phyloP scores from a whole-genome alignment of 2,888 invertebrate species.

The Pediacus dermestoides region DNA sequence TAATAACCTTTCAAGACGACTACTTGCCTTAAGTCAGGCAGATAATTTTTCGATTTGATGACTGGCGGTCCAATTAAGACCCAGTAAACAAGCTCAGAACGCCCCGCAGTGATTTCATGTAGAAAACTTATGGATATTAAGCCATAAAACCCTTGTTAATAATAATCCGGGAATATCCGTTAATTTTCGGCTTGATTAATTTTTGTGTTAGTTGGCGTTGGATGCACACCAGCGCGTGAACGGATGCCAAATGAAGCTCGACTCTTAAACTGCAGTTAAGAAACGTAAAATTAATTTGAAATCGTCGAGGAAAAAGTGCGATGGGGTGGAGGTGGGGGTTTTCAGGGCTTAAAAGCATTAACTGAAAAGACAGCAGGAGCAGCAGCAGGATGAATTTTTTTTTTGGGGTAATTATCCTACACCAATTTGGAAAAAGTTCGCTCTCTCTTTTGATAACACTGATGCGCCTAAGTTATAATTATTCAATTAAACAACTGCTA shows the following conservation, averaged over 20 bases:
- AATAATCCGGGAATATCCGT: slow-evolving; percentile 4
- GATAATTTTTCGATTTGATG: too few relatives aligned
- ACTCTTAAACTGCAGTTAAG: slow-evolving; percentile 19
- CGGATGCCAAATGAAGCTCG: slow-evolving; percentile 22
- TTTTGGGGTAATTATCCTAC: slow-evolving; percentile 29
- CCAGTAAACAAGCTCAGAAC: too few relatives aligned
- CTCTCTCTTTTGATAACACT: slow-evolving; percentile 27
- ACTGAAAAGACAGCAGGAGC: slow-evolving; percentile 25
- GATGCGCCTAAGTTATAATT: slow-evolving; percentile 34
- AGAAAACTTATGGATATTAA: too few relatives aligned
- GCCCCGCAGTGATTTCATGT: too few relatives aligned
- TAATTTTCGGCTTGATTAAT: slow-evolving; percentile 6
- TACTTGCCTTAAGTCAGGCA: too few relatives aligned
- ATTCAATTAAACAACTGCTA: slow-evolving; percentile 32
- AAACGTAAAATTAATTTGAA: slow-evolving; percentile 25
- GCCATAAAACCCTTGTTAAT: too few relatives aligned
- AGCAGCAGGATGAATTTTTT: slow-evolving; percentile 22
- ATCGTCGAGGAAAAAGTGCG: slow-evolving; percentile 12
- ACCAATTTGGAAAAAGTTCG: slow-evolving; percentile 18
- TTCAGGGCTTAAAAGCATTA: slow-evolving; percentile 30
- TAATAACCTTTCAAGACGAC: too few relatives aligned
- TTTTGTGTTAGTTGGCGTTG: slow-evolving; percentile 2
- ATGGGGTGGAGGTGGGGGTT: background rate
- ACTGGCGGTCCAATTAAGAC: too few relatives aligned
- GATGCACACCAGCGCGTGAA: slow-evolving; percentile 9